Percentiles rank a stretch among this genome's conserved stretches.
These are phyloP conservation scores for Callaeas wilsoni DNA, from an alignment of 2,113 vertebrate genomes.

Conservation along the genomic window DNA sequence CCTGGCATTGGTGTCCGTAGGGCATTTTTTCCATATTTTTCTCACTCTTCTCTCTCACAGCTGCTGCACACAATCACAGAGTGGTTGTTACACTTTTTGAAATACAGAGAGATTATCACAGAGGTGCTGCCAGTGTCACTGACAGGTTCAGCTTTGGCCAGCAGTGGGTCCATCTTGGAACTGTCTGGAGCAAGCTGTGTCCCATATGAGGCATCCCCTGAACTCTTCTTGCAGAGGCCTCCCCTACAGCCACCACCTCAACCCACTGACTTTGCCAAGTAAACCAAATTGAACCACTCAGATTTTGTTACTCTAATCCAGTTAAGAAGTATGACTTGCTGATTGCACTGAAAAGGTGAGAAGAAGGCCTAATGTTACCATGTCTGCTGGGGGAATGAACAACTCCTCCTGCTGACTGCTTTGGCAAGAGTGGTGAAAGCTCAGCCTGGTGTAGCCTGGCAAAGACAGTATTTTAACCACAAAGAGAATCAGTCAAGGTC, in stretches of 20 bases:
- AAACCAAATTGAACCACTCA: neutral
- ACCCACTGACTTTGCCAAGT: fast-evolving
- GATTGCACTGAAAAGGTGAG: neutral
- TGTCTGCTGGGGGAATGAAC: neutral
- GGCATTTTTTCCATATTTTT: neutral
- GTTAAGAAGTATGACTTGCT: neutral
- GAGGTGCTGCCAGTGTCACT: neutral
- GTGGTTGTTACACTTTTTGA: neutral
- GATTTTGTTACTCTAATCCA: neutral
- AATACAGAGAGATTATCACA: neutral
- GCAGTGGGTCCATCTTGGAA: neutral
- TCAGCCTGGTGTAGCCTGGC: neutral
- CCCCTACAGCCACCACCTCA: neutral
- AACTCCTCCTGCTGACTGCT: neutral
- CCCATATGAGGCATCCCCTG: fast-evolving
- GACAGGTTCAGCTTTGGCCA: neutral
- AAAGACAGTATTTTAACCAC: neutral
- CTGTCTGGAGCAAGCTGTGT: neutral
- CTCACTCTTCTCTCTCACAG: neutral
- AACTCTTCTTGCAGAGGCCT: neutral
- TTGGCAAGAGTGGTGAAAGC: neutral
- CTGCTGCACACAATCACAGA: neutral
- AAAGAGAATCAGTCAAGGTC: neutral
- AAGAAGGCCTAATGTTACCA: neutral
- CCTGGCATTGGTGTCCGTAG: neutral